Base-by-base conservation (phyloP, 2,113 vertebrate genomes). In the Anthoscopus minutus region DNA sequence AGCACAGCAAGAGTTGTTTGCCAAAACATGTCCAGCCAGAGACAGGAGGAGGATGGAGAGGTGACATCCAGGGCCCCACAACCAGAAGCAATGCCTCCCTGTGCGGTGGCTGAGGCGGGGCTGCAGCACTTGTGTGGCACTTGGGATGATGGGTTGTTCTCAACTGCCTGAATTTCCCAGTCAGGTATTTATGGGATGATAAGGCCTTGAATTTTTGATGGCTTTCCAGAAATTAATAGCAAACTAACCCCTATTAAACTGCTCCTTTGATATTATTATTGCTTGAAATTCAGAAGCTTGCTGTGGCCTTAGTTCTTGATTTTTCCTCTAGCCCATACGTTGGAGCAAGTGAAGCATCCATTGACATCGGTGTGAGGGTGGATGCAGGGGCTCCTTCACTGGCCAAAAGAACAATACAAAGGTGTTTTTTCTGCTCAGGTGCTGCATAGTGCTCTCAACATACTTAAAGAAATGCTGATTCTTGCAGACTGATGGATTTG, bases 311-410 rank as follows among this genome's bases (percentile, higher is more conserved):
- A 56, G 37, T 23, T 30, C 28, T 15, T 69, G 57, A 37, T 45
- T 79, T 89, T 48, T 37, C 35, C 33, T 76, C 19, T 57, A 27
- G 64, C 4, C 23, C 13, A 2, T 11, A 2, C 0, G 0, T 2
- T 58, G 69, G 33, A 57, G 38, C 8, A 47, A 54, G 44, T 0
- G 1, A 84, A 89, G 22, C 20, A 72, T 10, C 9, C 3, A 3
- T 64, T 70, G 94, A 84, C 30, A 30, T 86, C 1, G 0, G 19
- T 9, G 6, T 6, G 33, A 86, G 15, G 30, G 45, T 2, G 2
- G 18, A 17, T 81, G 27, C 56, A 47, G 50, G 13, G 38, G 22
- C 12, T 73, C 30, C 61, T 80, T 82, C 44, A 18, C n/a, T 28
- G 57, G 10, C 31, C 20, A 35, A 65, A 89, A 77, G 22, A 65